Base-by-base conservation (phyloP, 2,888 invertebrate genomes). In the Caradrina clavipalpis region DNA sequence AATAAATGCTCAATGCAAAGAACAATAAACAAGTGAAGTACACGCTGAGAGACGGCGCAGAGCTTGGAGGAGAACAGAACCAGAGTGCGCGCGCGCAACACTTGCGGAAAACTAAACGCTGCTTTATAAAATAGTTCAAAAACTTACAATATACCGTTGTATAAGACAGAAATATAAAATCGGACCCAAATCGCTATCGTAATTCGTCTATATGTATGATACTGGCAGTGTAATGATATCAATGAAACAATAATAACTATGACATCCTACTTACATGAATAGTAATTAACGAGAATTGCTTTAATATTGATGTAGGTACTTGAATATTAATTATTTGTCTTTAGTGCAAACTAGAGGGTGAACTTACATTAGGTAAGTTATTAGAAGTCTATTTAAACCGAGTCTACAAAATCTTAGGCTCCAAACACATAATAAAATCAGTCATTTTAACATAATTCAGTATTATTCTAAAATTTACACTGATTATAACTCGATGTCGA, bases 371-470 rank as follows among this genome's bases (percentile, higher is more conserved):
- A 86, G 81, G 88, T 92, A 94, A 89, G 91, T 92, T 92, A 92
- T 90, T 92, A 87, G 86, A 93, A 92, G 86, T 91, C 89, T 94
- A 94, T 92, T 91, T 90, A 93, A 95, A 95, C 93, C 92, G 90
- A 95, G 92, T 92, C 93, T 95, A 95, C 94, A 92, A 94, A 95
- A 94, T 94, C 94, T 96, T 95, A 95, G 96, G 95, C 95, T 93
- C 93, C 94, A 92, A 96, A 96, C 95, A 92, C 93, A 95, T 95
- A 95, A 95, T 94, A 94, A 95, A 96, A 96, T 96, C 96, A 96
- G 96, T 96, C 96, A 95, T 95, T 95, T 95, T 92, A 96, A 96
- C 94, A 92, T 90, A 95, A 95, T 94, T 92, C 94, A 95, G 94
- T 95, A 94, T 94, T 89, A 94, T 93, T 93, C 95, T 95, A 95